Evolutionary conservation across 2,888 invertebrate genomes (phyloP).

Genomic region (Amiota mariae): DNA sequence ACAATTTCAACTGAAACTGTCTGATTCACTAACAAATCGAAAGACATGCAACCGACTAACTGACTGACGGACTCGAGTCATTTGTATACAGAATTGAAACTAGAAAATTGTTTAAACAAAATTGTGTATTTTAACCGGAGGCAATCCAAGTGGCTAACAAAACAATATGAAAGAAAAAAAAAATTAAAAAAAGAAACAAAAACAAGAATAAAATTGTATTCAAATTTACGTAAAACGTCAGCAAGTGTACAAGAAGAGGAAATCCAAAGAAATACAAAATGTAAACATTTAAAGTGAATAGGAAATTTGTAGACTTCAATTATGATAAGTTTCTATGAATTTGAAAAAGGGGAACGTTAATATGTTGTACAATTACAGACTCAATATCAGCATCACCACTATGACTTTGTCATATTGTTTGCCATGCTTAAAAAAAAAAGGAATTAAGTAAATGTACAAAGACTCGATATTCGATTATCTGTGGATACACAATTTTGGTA

Average conservation of each 20-base stretch:
- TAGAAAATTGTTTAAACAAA: constrained; percentile 13
- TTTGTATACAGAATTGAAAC: background rate
- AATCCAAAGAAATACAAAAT: constrained; percentile 19
- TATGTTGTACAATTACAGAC: too few relatives aligned
- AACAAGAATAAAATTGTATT: background rate
- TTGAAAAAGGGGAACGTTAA: too few relatives aligned
- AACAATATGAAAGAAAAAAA: background rate
- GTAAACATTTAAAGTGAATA: constrained; percentile 8
- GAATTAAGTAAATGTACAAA: too few relatives aligned
- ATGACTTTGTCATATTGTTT: background rate
- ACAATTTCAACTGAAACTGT: too few relatives aligned
- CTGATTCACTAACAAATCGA: too few relatives aligned
- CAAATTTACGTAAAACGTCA: constrained; percentile 11
- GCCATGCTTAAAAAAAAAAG: too few relatives aligned
- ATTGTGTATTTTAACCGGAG: background rate
- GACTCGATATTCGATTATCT: too few relatives aligned
- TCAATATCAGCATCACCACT: too few relatives aligned
- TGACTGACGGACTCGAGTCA: too few relatives aligned
- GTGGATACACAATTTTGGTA: too few relatives aligned
- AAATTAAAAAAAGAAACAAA: background rate
- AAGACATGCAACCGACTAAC: too few relatives aligned
- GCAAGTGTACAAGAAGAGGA: constrained; percentile 9
- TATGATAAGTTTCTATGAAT: background rate
- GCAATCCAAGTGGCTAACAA: background rate
- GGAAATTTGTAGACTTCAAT: background rate